phyloP scores from a whole-genome alignment of 37 sponge, comb jelly and placozoan species.

The Halichondria panicea region DNA sequence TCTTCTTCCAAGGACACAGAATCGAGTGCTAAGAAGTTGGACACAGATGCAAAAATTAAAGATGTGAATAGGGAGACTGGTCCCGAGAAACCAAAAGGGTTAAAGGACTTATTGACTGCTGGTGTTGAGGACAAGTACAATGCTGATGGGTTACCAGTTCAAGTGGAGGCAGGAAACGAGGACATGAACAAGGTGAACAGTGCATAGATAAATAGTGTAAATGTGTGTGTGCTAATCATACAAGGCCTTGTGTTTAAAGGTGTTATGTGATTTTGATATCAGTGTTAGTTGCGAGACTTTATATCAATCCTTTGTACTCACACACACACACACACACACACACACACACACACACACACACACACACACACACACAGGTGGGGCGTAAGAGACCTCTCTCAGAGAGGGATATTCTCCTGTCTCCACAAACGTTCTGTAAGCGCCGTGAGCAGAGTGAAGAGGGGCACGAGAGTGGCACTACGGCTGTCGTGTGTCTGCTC shows the following conservation, averaged over 20 bases:
- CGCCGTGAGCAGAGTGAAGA: conserved; percentile 15
- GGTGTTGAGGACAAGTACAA: neutral
- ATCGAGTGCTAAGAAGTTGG: no score
- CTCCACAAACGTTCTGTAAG: neutral
- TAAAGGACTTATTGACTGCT: neutral
- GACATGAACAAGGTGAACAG: neutral
- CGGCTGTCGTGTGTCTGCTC: conserved; percentile 82
- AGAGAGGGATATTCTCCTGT: neutral
- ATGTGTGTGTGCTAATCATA: neutral
- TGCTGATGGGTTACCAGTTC: neutral
- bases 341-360: neutral
- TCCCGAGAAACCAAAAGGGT: no score
- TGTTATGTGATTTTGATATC: no score
- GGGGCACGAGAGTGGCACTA: conserved; percentile 80
- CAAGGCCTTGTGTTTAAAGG: neutral
- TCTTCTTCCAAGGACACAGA: no score
- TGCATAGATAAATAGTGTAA: neutral
- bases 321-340: conserved; percentile 8
- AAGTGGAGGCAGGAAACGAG: no score
- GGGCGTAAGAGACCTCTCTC: conserved; percentile 4
- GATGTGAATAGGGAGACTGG: no score
- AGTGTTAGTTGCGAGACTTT: neutral
- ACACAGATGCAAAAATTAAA: no score
- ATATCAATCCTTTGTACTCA: neutral
- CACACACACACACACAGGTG: neutral